Percentiles rank a stretch among this genome's conserved stretches.
Evolutionary conservation across 2,113 vertebrate genomes (phyloP).

Genomic region (Eulemur rufifrons): DNA sequence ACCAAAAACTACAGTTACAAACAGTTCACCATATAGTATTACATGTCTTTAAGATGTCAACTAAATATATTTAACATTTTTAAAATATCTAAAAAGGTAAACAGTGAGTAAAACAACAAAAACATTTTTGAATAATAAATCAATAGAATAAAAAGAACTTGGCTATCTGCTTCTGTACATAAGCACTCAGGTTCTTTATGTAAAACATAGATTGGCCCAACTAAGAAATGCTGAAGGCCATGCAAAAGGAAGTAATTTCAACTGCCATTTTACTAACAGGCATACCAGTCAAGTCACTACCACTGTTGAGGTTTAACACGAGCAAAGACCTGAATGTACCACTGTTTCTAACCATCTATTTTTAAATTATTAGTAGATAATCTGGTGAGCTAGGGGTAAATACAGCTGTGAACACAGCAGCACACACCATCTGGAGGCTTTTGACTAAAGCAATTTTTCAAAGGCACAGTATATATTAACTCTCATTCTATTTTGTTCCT

Average conservation of each 20-base stretch:
- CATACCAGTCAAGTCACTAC: not conserved
- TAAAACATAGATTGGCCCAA: not conserved
- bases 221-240: not conserved
- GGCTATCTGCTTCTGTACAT: not conserved
- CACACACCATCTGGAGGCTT: slow-evolving; percentile 51
- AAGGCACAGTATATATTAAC: not conserved
- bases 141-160: not conserved
- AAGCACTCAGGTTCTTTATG: not conserved
- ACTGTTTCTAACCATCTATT: slow-evolving; percentile 52
- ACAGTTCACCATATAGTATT: not conserved
- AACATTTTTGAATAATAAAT: not conserved
- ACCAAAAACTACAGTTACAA: not conserved
- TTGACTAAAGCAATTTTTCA: slow-evolving; percentile 32
- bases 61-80: not conserved
- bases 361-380: slow-evolving; percentile 55
- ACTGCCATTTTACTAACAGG: not conserved
- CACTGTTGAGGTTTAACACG: not conserved
- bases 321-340: not conserved
- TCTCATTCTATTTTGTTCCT: not conserved
- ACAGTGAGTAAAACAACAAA: slow-evolving; percentile 3
- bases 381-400: slow-evolving; percentile 21
- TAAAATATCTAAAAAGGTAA: not conserved
- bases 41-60: not conserved
- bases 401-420: slow-evolving; percentile 60
- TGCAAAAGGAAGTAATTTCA: not conserved